Base-by-base conservation (phyloP, 2,113 vertebrate species). In the Sisor rabdophorus region DNA sequence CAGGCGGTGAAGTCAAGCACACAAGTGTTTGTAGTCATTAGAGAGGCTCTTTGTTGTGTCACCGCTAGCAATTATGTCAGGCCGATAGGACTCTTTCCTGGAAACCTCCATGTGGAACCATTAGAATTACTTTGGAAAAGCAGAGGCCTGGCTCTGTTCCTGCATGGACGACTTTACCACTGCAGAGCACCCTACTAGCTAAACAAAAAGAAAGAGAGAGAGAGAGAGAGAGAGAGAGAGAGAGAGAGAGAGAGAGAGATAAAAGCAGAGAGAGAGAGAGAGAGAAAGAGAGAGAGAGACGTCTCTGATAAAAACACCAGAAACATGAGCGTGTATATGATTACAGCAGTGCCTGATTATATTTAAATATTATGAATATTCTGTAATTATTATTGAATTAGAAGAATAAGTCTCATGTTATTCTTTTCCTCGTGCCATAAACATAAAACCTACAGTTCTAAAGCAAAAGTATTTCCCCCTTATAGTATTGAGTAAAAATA, bases 1-100 rank as follows among this genome's bases (percentile, higher is more conserved):
- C 84, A 79, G 68, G 85, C 83, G 87, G 86, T 88, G 84, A 90
- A 89, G 88, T 87, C 83, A 86, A 88, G 84, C 85, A 83, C 87
- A 87, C 85, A 83, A 86, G 90, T 90, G 88, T 89, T 89, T 88
- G 87, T 88, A 87, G 85, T 87, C 88, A 91, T 93, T 90, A 91
- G 86, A 88, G 81, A 76, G 70, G 80, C 84, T 88, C 88, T 91
- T 89, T 91, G 87, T 92, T 88, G 88, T 89, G 88, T 90, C 87
- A 87, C 87, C 87, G 86, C 88, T 87, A 90, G 88, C 90, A 90
- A 92, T 91, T 92, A 92, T 90, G 86, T 90, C 84, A 86, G 83
- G 84, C 83, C 87, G 82, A 82, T 85, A 84, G 85, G 88, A 73
- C 88, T 81, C 85, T 83, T 85, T 80, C 28, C 79, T 82, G 85